Evolutionary conservation across 2,888 invertebrate species (phyloP).

Genomic region (Mesochorus sp.): DNA sequence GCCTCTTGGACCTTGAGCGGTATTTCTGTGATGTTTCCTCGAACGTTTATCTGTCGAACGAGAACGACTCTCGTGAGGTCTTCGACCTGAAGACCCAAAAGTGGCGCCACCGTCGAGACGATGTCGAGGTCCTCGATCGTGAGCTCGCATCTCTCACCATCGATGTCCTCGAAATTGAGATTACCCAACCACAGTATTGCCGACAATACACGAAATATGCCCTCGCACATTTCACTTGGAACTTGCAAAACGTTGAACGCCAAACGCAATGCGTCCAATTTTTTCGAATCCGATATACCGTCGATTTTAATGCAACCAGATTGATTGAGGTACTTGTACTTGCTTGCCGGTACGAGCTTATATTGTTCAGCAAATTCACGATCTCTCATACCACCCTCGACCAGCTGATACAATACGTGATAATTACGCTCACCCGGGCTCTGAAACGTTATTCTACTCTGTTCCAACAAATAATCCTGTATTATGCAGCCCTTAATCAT

Average conservation of each 20-base stretch:
- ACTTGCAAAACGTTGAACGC: constrained; percentile 95
- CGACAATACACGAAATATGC: constrained; percentile 93
- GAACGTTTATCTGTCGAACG: constrained; percentile 93
- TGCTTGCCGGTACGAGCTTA: constrained; percentile 88
- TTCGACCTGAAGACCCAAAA: constrained; percentile 89
- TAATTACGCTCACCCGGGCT: constrained; percentile 94
- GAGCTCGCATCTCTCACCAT: constrained; percentile 92
- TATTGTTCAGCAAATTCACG: constrained; percentile 89
- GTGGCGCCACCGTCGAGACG: constrained; percentile 87
- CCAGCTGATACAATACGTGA: constrained; percentile 95
- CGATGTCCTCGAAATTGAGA: constrained; percentile 92
- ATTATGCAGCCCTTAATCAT: constrained; percentile 96
- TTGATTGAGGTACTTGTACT: constrained; percentile 92
- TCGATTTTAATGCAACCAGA: constrained; percentile 89
- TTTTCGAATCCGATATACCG: constrained; percentile 86
- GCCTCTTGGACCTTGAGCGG: constrained; percentile 95
- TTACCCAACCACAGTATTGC: constrained; percentile 96
- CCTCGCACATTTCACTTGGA: constrained; percentile 92
- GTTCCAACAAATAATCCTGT: constrained; percentile 94
- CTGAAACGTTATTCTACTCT: constrained; percentile 95
- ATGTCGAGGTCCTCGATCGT: constrained; percentile 88
- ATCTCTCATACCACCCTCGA: constrained; percentile 92
- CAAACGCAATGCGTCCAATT: constrained; percentile 92
- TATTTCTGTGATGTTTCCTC: constrained; percentile 96
- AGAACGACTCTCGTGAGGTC: constrained; percentile 90